Base-by-base conservation (phyloP, 2,797 vertebrate species). In the Silurus lanzhouensis region DNA sequence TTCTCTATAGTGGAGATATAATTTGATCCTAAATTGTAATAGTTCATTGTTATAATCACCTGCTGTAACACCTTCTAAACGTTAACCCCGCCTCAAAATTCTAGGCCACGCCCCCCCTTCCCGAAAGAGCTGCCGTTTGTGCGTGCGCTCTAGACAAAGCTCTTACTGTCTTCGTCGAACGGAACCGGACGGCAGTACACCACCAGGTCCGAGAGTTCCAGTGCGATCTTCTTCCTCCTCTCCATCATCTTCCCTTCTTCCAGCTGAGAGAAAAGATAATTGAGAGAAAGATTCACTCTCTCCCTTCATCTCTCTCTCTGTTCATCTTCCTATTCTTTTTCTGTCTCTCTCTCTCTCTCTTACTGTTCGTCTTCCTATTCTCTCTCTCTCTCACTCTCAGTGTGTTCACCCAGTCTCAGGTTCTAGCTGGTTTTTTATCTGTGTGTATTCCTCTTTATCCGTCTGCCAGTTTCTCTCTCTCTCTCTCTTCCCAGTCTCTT, bases 211-310 rank as follows among this genome's bases (percentile, higher is more conserved):
- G 98, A 99, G 38, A 99, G 95, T 90, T 99, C 98, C 92, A 99
- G 91, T 27, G 98, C 98, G 25, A 99, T 99, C 93, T 98, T 99
- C 96, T 99, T 99, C 89, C 98, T 97, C 87, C 98, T 96, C 89
- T 99, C 98, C 98, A 99, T 99, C 93, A 98, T 97, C 94, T 99
- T 99, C 68, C 98, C 98, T 92, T 99, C 98, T 0, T 98, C 97
- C 86, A 99, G 94, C 98, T 96, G 89, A 76, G 52, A 44, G 1
- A 90, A 22, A 89, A 67, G 13, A 67, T 6, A 27, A 27, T 27
- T 27, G 27, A 27, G 27, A 27, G 27, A 27, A 27, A 27, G 27
- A 27, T 27, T n/a, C 22, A 3, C 2, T 63, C 60, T 22, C 60
- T 25, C 2, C 12, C 20, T 25, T 1, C 13, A 19, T 72, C 44